phyloP scores from a whole-genome alignment of 2,797 vertebrate species.

The Scolopax rusticola region DNA sequence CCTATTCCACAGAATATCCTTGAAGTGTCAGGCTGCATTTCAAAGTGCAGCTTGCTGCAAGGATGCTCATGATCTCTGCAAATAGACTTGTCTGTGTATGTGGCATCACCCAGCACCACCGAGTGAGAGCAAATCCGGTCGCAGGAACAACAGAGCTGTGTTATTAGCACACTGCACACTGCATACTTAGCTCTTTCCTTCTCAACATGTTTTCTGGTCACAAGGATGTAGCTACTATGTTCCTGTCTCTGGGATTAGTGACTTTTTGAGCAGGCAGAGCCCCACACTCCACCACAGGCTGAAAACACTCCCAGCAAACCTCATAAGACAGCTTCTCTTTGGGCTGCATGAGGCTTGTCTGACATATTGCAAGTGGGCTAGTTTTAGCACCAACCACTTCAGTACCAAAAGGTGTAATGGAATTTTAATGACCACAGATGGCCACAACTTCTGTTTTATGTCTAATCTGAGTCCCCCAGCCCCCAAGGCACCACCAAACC shows the following conservation, averaged over 20 bases:
- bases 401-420: slow-evolving; percentile 57
- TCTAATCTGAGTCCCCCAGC: neutral
- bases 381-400: slow-evolving; percentile 27
- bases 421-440: slow-evolving; percentile 67
- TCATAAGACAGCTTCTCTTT: neutral
- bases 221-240: neutral
- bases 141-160: neutral
- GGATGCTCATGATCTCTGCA: neutral
- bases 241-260: neutral
- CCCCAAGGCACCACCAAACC: neutral
- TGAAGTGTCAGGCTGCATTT: neutral
- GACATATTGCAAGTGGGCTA: neutral
- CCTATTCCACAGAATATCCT: neutral
- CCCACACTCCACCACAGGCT: neutral
- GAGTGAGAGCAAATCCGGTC: neutral
- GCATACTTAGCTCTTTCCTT: neutral
- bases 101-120: neutral
- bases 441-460: slow-evolving; percentile 38
- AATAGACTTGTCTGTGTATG: neutral
- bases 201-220: neutral
- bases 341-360: neutral
- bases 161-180: neutral
- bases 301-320: neutral
- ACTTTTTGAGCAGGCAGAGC: neutral
- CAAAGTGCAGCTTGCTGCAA: neutral